Evolutionary conservation across 2,113 vertebrate species (phyloP), one percentile per base, ranked within the genome.

Genomic region (Oncorhynchus keta): DNA sequence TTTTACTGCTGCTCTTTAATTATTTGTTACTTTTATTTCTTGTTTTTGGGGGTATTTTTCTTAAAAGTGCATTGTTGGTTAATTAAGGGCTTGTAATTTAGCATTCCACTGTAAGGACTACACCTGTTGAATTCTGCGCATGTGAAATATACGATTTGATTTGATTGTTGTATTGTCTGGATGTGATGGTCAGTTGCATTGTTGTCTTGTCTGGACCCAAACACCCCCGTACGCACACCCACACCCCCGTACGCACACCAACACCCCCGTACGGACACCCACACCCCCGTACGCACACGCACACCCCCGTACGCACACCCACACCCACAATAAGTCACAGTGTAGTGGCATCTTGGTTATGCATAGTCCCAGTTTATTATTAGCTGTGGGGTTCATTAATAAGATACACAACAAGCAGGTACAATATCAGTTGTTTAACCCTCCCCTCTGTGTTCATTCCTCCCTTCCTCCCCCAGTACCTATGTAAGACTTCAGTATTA

Each of bases 401-500:
- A 76, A 78, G 84, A 84, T 90, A 92, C 87, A 92, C 90, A 89
- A 89, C 85, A 89, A 93, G 90, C 90, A 90, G 85, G 82, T 88
- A 90, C 83, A 89, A 89, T 73, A 79, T 88, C 77, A 89, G 85
- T 81, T 84, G 74, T 80, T 85, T 64, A 74, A 28, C 82, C 1
- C 32, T 12, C 12, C 32, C 4, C 11, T 28, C 45, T 0, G 57
- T 9, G 55, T 12, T 14, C 32, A 22, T 11, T 7, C 49, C 28
- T 8, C 11, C 48, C 61, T n/a, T 5, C 39, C 30, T 1, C 48
- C 75, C 48, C 68, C n/a, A 35, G 3, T n/a, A 67, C n/a, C 51
- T 9, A 70, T 48, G 8, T 13, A 14, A 55, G 35, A 12, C 13
- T 5, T 22, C 39, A 9, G 73, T 78, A 68, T 76, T 66, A 12